Percentiles rank a stretch among this genome's conserved stretches.
Evolutionary conservation across 2,888 invertebrate species (phyloP).

Genomic region (Acronicta aceris): DNA sequence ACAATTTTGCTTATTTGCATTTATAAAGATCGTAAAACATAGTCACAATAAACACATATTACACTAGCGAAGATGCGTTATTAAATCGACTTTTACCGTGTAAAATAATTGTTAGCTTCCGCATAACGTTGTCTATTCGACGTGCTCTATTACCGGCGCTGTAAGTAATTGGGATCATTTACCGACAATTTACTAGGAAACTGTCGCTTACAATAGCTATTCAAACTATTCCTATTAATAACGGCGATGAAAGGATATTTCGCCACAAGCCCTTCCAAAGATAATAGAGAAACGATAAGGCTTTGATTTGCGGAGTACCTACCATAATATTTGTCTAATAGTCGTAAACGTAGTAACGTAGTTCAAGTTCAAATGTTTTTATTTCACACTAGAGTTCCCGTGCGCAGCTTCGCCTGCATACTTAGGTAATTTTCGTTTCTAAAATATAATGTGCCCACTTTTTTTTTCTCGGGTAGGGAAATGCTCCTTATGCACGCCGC

Average conservation of each 20-base stretch:
- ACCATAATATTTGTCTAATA: too few species aligned
- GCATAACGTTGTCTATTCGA: constrained; percentile 25
- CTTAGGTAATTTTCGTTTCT: too few species aligned
- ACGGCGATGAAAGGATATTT: constrained; percentile 31
- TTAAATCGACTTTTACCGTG: constrained; percentile 22
- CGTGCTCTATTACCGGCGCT: constrained; percentile 20
- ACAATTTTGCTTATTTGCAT: too few species aligned
- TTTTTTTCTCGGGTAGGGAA: too few species aligned
- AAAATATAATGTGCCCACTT: too few species aligned
- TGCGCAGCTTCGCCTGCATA: too few species aligned
- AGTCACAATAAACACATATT: constrained; percentile 2
- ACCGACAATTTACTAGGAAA: constrained; percentile 4
- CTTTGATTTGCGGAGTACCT: background rate
- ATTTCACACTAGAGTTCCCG: too few species aligned
- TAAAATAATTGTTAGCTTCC: constrained; percentile 27
- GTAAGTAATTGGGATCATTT: constrained; percentile 25
- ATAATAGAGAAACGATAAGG: background rate
- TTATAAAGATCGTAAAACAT: constrained; percentile 1
- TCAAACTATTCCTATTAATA: constrained; percentile 40
- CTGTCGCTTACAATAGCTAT: constrained; percentile 16
- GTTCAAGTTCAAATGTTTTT: too few species aligned
- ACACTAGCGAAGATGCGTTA: constrained; percentile 9
- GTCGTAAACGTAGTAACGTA: too few species aligned
- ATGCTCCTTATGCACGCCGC: too few species aligned
- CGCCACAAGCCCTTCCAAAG: too few species aligned